These are phyloP conservation scores for Deladenus siricidicola DNA, from an alignment of 2,888 invertebrate genomes.

Conservation along the genomic window DNA sequence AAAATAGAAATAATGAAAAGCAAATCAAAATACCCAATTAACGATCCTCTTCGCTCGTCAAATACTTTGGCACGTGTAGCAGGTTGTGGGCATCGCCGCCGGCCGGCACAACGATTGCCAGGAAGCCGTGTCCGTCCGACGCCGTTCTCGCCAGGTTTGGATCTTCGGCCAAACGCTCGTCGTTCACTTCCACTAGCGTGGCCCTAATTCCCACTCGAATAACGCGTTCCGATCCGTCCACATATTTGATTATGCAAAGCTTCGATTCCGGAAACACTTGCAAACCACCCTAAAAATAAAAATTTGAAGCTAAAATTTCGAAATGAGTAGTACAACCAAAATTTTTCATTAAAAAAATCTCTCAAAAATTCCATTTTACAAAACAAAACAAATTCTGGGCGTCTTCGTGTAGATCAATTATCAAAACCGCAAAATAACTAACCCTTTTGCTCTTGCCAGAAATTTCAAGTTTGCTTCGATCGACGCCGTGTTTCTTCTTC, in stretches of 20 bases:
- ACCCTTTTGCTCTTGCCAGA: slow-evolving; percentile 33
- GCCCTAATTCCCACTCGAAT: slow-evolving; percentile 28
- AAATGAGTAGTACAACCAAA: not conserved
- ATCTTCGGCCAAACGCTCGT: slow-evolving; percentile 12
- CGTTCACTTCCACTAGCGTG: slow-evolving; percentile 26
- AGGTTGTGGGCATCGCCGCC: not conserved
- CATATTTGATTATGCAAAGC: slow-evolving; percentile 17
- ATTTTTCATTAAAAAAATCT: too few species aligned
- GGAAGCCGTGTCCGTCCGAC: slow-evolving; percentile 15
- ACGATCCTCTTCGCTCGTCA: not conserved
- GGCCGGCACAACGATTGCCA: slow-evolving; percentile 21
- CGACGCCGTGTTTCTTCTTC: slow-evolving; percentile 23
- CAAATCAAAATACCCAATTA: not conserved
- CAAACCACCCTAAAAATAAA: slow-evolving; percentile 22
- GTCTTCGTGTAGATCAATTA: too few species aligned
- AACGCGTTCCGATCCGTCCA: slow-evolving; percentile 17
- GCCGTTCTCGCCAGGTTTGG: slow-evolving; percentile 26
- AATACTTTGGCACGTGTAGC: not conserved
- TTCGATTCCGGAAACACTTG: slow-evolving; percentile 21
- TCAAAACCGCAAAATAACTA: not conserved
- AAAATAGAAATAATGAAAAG: not conserved
- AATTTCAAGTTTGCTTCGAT: slow-evolving; percentile 22
- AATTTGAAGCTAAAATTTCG: not conserved
- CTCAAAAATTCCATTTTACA: too few species aligned
- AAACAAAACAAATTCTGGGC: too few species aligned